Evolutionary conservation across 2,113 vertebrate genomes (phyloP).

Genomic region (Regulus satrapa): DNA sequence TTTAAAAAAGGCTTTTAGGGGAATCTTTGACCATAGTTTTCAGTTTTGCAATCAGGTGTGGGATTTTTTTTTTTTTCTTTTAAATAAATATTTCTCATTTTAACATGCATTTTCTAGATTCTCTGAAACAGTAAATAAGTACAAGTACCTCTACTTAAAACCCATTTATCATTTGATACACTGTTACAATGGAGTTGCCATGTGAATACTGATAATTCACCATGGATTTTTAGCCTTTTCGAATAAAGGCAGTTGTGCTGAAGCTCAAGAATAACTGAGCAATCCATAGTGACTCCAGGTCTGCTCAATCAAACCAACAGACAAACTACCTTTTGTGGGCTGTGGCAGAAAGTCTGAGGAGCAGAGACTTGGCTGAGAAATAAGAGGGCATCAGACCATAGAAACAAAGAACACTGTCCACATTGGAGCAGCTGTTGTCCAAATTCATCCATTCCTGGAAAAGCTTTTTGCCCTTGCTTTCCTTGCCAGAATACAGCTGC

Average conservation of each 20-base stretch:
- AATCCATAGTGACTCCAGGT: background rate
- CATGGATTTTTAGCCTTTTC: background rate
- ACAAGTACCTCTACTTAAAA: background rate
- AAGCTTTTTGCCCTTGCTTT: background rate
- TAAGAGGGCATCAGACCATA: background rate
- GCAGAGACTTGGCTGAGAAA: background rate
- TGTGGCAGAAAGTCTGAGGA: background rate
- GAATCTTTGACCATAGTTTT: background rate
- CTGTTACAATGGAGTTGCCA: background rate
- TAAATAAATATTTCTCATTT: background rate
- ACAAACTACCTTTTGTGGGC: background rate
- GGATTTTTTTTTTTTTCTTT: background rate
- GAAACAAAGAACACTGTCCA: background rate
- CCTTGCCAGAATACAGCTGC: background rate
- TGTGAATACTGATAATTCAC: background rate
- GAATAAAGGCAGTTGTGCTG: background rate
- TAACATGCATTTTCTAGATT: background rate
- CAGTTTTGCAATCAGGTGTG: background rate
- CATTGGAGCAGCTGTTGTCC: background rate
- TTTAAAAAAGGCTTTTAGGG: background rate
- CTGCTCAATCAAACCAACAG: background rate
- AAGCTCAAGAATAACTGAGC: background rate
- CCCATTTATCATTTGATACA: background rate
- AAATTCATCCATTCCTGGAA: background rate
- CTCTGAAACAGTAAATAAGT: background rate